Conservation (phyloP, 2,797 vertebrate genomes). For the Chiroxiphia lanceolata region DNA sequence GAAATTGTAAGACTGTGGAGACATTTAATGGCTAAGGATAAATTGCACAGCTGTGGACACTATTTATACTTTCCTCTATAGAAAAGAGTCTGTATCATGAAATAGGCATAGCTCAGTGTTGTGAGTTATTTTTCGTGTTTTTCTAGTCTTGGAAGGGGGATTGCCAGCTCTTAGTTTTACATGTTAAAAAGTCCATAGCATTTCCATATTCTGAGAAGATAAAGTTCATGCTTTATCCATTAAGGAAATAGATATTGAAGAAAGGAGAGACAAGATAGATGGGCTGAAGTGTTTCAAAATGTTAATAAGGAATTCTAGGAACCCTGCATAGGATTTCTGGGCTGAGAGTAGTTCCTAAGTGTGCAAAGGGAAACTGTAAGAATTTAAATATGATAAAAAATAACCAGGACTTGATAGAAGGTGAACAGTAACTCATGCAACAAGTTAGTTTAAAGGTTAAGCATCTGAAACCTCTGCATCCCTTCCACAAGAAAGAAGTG, state of each 20-base stretch:
- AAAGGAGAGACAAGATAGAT: background rate
- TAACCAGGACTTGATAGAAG: background rate
- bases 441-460: background rate
- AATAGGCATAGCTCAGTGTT: background rate
- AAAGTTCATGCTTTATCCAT: background rate
- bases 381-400: background rate
- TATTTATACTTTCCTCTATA: constrained; percentile 14
- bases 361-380: background rate
- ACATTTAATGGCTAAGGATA: constrained; percentile 29
- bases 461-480: background rate
- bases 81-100: background rate
- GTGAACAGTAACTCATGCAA: background rate
- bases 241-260: background rate
- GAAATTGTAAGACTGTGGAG: constrained; percentile 26
- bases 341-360: background rate
- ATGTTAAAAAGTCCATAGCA: background rate
- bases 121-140: background rate
- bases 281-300: background rate
- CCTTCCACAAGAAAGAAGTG: background rate
- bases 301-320: background rate
- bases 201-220: background rate
- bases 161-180: background rate
- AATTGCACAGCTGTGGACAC: constrained; percentile 44
- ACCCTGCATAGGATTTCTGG: background rate
- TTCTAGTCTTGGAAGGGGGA: background rate